These are phyloP conservation scores for Coptotermes formosanus DNA, from an alignment of 1,140 invertebrate species.

Conservation along the genomic window DNA sequence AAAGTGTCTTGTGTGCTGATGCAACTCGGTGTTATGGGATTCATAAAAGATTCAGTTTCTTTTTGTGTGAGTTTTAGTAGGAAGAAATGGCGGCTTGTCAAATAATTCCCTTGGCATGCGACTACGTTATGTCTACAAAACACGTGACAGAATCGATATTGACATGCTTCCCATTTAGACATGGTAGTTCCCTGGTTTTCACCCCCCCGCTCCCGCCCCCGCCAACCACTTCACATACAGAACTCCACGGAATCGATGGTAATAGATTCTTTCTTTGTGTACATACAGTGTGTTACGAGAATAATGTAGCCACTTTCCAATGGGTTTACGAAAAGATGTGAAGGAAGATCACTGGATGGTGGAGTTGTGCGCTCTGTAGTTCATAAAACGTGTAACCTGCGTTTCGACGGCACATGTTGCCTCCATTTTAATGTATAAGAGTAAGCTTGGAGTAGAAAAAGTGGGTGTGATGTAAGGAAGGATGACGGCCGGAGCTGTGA, in stretches of 20 bases:
- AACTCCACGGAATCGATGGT: background rate
- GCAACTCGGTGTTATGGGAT: background rate
- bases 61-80: background rate
- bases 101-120: background rate
- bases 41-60: slow-evolving; percentile 7
- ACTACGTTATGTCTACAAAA: background rate
- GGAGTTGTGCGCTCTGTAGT: too few relatives aligned
- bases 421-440: too few relatives aligned
- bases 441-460: too few relatives aligned
- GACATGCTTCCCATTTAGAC: background rate
- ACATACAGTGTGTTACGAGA: background rate
- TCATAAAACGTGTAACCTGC: too few relatives aligned
- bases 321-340: too few relatives aligned
- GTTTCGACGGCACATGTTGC: too few relatives aligned
- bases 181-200: background rate
- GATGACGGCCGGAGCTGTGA: too few relatives aligned
- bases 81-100: background rate
- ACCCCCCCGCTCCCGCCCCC: too few relatives aligned
- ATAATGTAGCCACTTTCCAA: background rate
- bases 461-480: too few relatives aligned
- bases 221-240: background rate
- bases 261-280: background rate
- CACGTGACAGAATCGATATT: background rate
- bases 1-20: background rate
- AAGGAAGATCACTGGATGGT: too few relatives aligned